Percentiles rank a stretch among this genome's conserved stretches.
Conservation (phyloP, 2,888 invertebrate species). For the Diarsia rubi region DNA sequence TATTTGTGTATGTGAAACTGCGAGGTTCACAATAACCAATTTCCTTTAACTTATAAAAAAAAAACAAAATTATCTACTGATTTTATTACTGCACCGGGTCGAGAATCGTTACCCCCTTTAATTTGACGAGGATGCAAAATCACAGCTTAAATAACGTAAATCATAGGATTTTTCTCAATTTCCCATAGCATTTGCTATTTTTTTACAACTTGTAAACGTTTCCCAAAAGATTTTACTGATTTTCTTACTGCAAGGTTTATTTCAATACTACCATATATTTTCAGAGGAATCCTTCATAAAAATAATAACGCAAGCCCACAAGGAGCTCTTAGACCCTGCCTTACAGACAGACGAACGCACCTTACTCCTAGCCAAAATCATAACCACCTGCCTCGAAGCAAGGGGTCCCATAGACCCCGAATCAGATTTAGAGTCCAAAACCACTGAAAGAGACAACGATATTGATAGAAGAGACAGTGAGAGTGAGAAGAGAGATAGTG, state of each 20-base stretch:
- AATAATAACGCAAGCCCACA: conserved; percentile 77
- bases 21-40: no score
- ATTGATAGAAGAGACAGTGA: conserved; percentile 59
- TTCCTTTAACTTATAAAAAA: no score
- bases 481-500: conserved; percentile 59
- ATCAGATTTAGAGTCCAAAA: conserved; percentile 66
- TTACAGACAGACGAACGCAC: conserved; percentile 82
- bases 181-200: no score
- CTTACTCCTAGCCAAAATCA: conserved; percentile 78
- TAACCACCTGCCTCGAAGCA: conserved; percentile 80
- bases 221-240: no score
- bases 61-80: no score
- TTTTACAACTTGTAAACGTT: no score
- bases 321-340: conserved; percentile 77
- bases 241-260: neutral
- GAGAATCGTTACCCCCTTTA: no score
- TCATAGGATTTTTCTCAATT: no score
- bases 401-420: conserved; percentile 72
- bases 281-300: conserved; percentile 82
- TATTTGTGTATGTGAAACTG: no score
- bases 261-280: conserved; percentile 41
- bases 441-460: conserved; percentile 58
- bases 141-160: no score
- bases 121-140: no score
- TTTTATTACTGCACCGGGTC: no score